Evolutionary conservation across 2,797 vertebrate genomes (phyloP).

Genomic region (Delichon dasypus): DNA sequence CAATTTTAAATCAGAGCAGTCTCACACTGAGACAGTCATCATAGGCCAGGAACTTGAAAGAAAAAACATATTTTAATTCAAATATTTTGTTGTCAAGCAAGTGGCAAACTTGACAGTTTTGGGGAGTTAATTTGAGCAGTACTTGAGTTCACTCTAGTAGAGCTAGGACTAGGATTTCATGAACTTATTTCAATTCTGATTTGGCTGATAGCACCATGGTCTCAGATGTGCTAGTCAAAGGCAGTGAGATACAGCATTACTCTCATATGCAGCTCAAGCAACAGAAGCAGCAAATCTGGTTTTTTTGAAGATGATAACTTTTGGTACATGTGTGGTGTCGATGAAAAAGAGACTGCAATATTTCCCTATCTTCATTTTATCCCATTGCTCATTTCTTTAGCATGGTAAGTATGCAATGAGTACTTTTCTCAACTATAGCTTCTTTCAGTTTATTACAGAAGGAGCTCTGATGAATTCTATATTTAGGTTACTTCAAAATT

Average conservation of each 20-base stretch:
- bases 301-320: background rate
- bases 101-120: background rate
- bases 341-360: background rate
- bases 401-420: background rate
- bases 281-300: background rate
- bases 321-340: background rate
- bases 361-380: background rate
- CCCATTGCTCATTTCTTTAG: background rate
- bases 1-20: background rate
- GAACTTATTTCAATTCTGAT: background rate
- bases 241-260: background rate
- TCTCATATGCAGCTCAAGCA: background rate
- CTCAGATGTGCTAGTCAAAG: background rate
- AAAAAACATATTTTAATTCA: background rate
- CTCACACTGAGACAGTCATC: background rate
- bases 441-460: conserved; percentile 20
- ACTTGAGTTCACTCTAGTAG: background rate
- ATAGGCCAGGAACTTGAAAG: background rate
- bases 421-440: background rate
- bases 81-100: background rate
- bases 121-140: background rate
- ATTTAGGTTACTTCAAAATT: conserved; percentile 24
- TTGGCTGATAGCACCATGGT: background rate
- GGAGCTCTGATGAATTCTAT: background rate
- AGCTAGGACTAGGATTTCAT: background rate